A percentile compares a stretch with the other conserved stretches of the same genome.
Conservation (phyloP, 1,140 invertebrate species). For the Drosophila ogumai region DNA sequence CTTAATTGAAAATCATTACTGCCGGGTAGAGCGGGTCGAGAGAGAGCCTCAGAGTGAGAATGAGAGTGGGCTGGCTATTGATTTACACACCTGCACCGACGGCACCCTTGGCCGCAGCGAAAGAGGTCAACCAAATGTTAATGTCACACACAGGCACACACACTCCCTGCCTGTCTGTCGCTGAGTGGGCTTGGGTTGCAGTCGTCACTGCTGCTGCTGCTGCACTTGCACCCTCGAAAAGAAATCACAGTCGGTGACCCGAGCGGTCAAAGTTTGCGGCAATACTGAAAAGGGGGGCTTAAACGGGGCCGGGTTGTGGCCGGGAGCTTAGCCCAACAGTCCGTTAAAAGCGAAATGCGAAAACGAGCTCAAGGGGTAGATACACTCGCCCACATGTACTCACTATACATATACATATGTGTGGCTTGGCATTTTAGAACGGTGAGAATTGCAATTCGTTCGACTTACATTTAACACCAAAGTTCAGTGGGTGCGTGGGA, state of each 20-base stretch:
- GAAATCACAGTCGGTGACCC: conserved; percentile 75
- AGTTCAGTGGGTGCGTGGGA: conserved; percentile 79
- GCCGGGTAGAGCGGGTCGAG: conserved; percentile 5
- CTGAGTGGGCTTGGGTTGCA: conserved; percentile 28
- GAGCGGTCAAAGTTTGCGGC: conserved; percentile 66
- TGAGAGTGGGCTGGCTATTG: conserved; percentile 53
- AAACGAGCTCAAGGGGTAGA: conserved; percentile 48
- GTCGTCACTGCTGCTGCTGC: conserved; percentile 1
- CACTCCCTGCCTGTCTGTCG: conserved; percentile 39
- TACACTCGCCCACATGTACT: not conserved
- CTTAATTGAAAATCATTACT: conserved; percentile 81
- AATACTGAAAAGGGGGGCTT: conserved; percentile 39
- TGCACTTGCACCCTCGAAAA: conserved; percentile 32
- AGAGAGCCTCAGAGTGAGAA: not conserved
- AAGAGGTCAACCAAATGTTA: conserved; percentile 82
- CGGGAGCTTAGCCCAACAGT: conserved; percentile 39
- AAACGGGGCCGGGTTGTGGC: conserved; percentile 7
- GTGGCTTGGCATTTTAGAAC: conserved; percentile 60
- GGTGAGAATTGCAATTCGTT: conserved; percentile 62
- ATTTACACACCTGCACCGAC: conserved; percentile 77
- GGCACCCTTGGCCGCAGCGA: conserved; percentile 72
- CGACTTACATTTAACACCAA: conserved; percentile 54
- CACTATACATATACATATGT: not conserved
- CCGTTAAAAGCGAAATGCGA: conserved; percentile 28
- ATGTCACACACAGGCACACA: conserved; percentile 63